Evolutionary conservation across 2,888 invertebrate species (phyloP).

Genomic region (Cataglyphis altisquamis): DNA sequence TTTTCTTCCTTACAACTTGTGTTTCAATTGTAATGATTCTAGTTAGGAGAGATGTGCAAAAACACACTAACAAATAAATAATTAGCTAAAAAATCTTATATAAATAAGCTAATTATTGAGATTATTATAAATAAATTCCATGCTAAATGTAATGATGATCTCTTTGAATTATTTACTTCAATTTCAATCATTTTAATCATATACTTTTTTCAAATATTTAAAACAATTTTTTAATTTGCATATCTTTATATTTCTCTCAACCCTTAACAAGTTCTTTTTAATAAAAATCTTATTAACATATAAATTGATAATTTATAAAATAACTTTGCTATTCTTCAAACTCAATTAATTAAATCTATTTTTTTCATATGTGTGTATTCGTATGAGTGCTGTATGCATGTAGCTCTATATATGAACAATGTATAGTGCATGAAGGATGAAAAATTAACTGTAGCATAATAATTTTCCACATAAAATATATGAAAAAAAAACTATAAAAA

Average conservation of each 20-base stretch:
- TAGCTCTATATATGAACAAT: neutral
- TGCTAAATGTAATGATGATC: neutral
- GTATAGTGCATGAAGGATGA: neutral
- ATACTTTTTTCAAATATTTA: neutral
- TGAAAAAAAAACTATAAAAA: neutral
- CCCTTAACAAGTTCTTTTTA: neutral
- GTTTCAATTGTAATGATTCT: constrained; percentile 49
- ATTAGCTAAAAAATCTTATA: constrained; percentile 45
- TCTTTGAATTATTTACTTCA: neutral
- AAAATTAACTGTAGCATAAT: neutral
- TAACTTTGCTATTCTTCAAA: neutral
- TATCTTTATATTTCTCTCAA: neutral
- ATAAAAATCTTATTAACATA: neutral
- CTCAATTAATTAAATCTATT: neutral
- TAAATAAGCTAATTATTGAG: neutral
- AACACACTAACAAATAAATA: constrained; percentile 71
- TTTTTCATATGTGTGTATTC: neutral
- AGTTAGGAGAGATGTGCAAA: constrained; percentile 57
- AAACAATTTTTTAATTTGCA: neutral
- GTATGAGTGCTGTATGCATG: no score
- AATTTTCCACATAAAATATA: neutral
- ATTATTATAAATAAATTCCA: neutral
- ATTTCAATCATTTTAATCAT: neutral
- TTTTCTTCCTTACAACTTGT: constrained; percentile 46
- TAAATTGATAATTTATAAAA: neutral